Conservation (phyloP, 2,888 invertebrate species). For the Platycheirus rosarum region DNA sequence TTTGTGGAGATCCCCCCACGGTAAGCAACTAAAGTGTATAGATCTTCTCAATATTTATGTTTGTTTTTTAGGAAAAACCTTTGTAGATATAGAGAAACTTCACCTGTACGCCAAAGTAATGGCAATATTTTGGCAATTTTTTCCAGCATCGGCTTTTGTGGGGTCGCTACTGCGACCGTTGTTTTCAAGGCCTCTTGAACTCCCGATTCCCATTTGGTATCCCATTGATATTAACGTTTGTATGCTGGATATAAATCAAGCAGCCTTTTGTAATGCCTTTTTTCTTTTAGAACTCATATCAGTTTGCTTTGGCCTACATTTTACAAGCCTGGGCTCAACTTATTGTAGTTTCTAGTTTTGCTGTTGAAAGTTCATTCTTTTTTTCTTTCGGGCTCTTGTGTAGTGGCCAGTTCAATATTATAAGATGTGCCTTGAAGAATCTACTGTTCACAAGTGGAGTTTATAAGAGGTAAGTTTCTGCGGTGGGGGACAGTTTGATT, state of each 20-base stretch:
- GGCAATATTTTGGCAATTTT: constrained; percentile 23
- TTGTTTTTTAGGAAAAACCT: constrained; percentile 36
- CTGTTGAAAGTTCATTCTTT: constrained; percentile 48
- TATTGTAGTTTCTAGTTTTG: constrained; percentile 43
- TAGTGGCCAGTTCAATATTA: constrained; percentile 56
- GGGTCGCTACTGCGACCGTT: not conserved
- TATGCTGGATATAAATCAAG: not conserved
- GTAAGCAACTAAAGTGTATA: not conserved
- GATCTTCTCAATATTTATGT: not conserved
- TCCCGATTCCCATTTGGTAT: constrained; percentile 30
- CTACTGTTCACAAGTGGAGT: constrained; percentile 59
- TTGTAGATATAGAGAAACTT: constrained; percentile 14
- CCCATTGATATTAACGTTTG: constrained; percentile 15
- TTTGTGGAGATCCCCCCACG: constrained; percentile 36
- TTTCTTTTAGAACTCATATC: constrained; percentile 20
- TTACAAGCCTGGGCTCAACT: constrained; percentile 52
- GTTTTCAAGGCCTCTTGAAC: constrained; percentile 14
- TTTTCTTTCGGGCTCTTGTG: constrained; percentile 38
- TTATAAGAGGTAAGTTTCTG: constrained; percentile 25
- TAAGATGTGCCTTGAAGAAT: constrained; percentile 60
- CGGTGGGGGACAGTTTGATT: too few species aligned
- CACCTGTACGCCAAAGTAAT: constrained; percentile 4
- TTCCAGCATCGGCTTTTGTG: not conserved
- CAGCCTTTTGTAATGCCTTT: too few species aligned
- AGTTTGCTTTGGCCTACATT: constrained; percentile 47